Conservation (phyloP, 2,797 vertebrate genomes). For the Lacerta agilis region DNA sequence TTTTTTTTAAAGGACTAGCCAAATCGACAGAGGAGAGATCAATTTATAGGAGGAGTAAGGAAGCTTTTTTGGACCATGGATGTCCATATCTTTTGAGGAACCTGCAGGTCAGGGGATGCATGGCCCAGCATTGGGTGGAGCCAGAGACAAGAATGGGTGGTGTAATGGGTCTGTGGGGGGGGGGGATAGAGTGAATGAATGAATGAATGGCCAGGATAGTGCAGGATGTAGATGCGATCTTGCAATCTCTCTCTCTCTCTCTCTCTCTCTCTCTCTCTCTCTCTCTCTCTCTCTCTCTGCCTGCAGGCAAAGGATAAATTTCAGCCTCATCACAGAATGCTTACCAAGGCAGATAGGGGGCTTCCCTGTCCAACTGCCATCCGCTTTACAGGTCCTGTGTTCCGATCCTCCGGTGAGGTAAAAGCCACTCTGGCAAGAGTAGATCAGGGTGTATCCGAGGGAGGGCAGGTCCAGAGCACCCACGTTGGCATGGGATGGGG, state of each 20-base stretch:
- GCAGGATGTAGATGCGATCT: not conserved
- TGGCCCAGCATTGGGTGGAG: no score
- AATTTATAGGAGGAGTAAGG: no score
- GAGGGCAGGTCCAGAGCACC: slow-evolving; percentile 95
- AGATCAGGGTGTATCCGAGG: slow-evolving; percentile 97
- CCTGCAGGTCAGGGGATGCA: no score
- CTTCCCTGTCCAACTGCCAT: slow-evolving; percentile 98
- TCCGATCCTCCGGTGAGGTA: slow-evolving; percentile 95
- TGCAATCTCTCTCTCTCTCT: no score
- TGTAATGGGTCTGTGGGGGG: not conserved
- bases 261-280: no score
- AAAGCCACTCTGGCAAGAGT: slow-evolving; percentile 94
- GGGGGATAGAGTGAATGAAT: no score
- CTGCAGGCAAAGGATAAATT: not conserved
- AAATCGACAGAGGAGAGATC: no score
- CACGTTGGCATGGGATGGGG: slow-evolving; percentile 91
- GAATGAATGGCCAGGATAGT: not conserved
- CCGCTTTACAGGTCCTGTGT: slow-evolving; percentile 95
- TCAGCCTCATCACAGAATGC: not conserved
- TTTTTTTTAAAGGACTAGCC: no score
- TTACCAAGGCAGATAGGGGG: slow-evolving; percentile 92
- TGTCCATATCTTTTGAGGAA: no score
- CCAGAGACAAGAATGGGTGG: not conserved
- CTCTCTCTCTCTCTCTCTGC: no score
- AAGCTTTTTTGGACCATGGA: no score